Evolutionary conservation across 92 coral and sea anemone genomes (phyloP), one percentile per base, ranked within the genome.

Genomic region (Parazoanthus swiftii): DNA sequence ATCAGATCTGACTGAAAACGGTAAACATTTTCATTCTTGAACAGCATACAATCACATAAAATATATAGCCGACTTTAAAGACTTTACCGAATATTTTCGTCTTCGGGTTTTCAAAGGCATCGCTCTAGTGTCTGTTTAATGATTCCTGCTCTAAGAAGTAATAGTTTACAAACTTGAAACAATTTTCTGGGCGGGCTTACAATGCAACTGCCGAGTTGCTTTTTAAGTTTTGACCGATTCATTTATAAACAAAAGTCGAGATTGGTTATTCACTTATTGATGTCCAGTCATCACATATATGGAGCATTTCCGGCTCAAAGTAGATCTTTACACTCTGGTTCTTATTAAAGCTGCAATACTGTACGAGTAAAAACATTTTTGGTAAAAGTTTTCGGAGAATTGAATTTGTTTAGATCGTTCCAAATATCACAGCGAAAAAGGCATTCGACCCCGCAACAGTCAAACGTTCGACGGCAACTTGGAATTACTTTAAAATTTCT

Each of bases 291-390:
- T n/a, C 56, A 35, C 3, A 44, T 35, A 43, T 70, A 70, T 20
- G 66, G 78, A 84, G 42, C 68, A 58, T 29, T 84, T 84, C 87
- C 87, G 48, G 79, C 59, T 84, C 29, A 68, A 83, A 84, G 29
- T 25, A 29, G 33, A 39, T 8, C 39, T 44, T 48, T 84, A 6
- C 35, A 18, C 54, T n/a, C 9, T 21, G 25, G 21, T 7, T 74
- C 46, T 20, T 18, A 74, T 36, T 3, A 36, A 76, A 76, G 51
- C 44, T 71, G 20, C 68, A 44, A 71, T 4, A 36, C 42, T 16
- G 51, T 15, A 44, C 26, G 29, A 35, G 5, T 26, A 25, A 7
- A 18, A 63, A 42, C 21, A 16, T 8, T 76, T 23, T 18, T 39
- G 11, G 51, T 16, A 2, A 39, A 39, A 25, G n/a, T 20, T 76